Conservation (phyloP, 2,797 vertebrate species). For the Champsocephalus gunnari region DNA sequence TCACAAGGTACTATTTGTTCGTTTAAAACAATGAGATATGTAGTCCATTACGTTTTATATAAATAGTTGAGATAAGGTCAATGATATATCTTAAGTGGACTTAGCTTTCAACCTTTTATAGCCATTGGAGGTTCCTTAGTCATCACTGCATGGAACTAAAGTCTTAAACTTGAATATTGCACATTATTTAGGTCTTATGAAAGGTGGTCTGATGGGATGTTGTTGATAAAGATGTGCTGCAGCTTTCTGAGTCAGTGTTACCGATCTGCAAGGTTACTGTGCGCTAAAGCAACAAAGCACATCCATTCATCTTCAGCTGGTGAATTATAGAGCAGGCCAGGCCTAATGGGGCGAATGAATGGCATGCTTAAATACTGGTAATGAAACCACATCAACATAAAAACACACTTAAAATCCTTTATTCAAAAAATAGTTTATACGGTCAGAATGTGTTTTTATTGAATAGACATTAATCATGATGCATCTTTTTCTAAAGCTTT, state of each 20-base stretch:
- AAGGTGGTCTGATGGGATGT: not conserved
- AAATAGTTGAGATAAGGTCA: not conserved
- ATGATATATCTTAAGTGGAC: not conserved
- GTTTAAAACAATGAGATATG: no score
- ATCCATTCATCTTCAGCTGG: constrained; percentile 43
- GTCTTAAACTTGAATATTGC: not conserved
- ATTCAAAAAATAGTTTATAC: not conserved
- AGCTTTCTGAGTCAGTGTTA: constrained; percentile 5
- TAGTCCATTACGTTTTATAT: no score
- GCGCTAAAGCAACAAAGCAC: constrained; percentile 14
- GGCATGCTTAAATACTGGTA: constrained; percentile 35
- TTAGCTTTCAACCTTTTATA: not conserved
- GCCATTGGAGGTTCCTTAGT: not conserved
- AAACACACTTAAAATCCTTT: constrained; percentile 1
- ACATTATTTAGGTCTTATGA: not conserved
- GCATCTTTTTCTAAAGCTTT: no score
- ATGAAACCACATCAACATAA: constrained; percentile 37
- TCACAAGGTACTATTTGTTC: no score
- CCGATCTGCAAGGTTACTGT: constrained; percentile 2
- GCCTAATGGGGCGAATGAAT: constrained; percentile 52
- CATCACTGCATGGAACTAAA: not conserved
- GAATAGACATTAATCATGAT: not conserved
- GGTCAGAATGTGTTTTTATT: not conserved
- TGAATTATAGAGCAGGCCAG: constrained; percentile 35
- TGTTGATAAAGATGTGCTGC: not conserved